Percentiles rank a stretch among this genome's conserved stretches.
Evolutionary conservation across 2,888 invertebrate genomes (phyloP).

Genomic region (Drosophila suboccidentalis): DNA sequence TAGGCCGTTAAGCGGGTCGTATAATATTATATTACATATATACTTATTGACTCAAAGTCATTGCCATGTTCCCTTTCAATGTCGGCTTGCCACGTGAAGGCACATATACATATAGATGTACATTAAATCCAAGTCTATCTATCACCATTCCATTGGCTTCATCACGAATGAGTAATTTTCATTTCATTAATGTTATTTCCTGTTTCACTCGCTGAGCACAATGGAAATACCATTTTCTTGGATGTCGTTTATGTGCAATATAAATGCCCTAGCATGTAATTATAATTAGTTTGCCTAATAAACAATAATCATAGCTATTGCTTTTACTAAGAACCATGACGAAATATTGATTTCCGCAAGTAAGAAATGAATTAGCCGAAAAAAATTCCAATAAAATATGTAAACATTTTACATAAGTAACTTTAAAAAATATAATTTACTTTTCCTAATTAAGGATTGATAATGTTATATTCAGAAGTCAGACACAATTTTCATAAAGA

Average conservation of each 20-base stretch:
- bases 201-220: constrained; percentile 10
- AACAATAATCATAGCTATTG: constrained; percentile 21
- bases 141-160: constrained; percentile 11
- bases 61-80: not conserved
- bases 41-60: not conserved
- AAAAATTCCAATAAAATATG: not conserved
- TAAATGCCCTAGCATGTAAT: constrained; percentile 22
- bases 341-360: constrained; percentile 15
- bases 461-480: no score
- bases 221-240: not conserved
- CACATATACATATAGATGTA: not conserved
- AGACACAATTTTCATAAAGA: no score
- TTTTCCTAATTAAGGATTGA: no score
- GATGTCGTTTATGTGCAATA: constrained; percentile 22
- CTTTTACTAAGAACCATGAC: constrained; percentile 31
- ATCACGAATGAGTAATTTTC: constrained; percentile 35
- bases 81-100: no score
- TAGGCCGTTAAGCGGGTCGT: no score
- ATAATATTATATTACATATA: no score
- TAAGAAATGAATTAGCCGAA: not conserved
- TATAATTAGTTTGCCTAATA: constrained; percentile 40
- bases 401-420: not conserved
- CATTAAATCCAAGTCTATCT: not conserved
- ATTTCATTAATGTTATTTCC: constrained; percentile 28
- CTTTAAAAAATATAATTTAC: no score